phyloP scores from a whole-genome alignment of 2,113 vertebrate species.

The Guaruba guarouba region DNA sequence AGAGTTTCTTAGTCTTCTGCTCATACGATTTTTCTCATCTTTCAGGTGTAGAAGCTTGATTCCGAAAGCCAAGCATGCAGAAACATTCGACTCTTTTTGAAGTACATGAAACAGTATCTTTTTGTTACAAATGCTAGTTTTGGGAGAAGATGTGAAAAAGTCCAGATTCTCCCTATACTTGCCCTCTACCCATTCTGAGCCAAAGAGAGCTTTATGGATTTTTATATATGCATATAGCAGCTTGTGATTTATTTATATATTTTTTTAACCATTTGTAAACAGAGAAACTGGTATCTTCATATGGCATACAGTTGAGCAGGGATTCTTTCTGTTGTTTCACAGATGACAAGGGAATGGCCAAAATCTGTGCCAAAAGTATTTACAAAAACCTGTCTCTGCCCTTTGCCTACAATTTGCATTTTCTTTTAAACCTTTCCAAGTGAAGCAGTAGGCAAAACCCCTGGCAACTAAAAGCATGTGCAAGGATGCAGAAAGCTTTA shows the following conservation, averaged over 20 bases:
- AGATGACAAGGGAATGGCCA: background rate
- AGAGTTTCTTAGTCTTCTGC: slow-evolving; percentile 8
- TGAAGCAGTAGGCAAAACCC: slow-evolving; percentile 21
- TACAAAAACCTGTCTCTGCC: background rate
- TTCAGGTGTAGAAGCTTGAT: slow-evolving; percentile 28
- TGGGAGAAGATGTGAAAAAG: slow-evolving; percentile 31
- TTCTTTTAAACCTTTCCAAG: slow-evolving; percentile 54
- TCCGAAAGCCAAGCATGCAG: background rate
- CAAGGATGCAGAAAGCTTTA: slow-evolving; percentile 62
- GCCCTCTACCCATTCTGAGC: slow-evolving; percentile 8
- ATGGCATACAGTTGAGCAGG: background rate
- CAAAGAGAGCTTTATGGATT: background rate
- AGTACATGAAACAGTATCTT: background rate
- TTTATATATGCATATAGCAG: background rate
- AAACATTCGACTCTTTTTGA: background rate
- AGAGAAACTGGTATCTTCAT: background rate
- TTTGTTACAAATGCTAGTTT: background rate
- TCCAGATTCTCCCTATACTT: background rate
- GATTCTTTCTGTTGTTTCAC: background rate
- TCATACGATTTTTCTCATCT: slow-evolving; percentile 31
- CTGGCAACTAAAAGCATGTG: slow-evolving; percentile 40
- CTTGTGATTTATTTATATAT: background rate
- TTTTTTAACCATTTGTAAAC: background rate
- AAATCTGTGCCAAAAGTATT: background rate
- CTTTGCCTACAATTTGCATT: slow-evolving; percentile 19